Base-by-base conservation (phyloP, 2,797 vertebrate species). In the Etheostoma nigrum region DNA sequence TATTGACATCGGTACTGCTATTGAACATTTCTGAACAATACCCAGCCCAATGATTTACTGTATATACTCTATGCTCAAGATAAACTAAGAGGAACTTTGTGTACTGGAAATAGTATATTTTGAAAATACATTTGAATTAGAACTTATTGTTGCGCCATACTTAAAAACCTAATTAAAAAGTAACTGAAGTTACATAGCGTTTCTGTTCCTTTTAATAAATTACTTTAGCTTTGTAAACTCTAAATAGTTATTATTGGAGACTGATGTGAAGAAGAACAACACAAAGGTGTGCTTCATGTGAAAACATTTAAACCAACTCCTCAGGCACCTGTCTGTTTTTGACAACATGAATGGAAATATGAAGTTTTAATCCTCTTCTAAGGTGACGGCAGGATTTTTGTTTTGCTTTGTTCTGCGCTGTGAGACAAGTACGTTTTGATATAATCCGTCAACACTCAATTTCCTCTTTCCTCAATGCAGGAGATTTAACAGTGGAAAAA, bases 301-400 rank as follows among this genome's bases (percentile, higher is more conserved):
- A 73, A 60, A 71, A 54, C 33, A 63, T 73, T 30, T n/a, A 65
- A 79, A 47, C 40, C 40, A 47, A 40, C 61, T 67, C 78, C 66
- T 42, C 48, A 36, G 78, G 62, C 59, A 21, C 19, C 61, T 53
- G 4, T 63, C 54, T 73, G 25, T 61, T 64, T 51, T 57, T 58
- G 58, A 67, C 54, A 71, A 47, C 57, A 30, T 33, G 10, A 21
- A 77, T 69, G 16, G 36, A 71, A 69, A 57, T 33, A 7, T 45
- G 2, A 74, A 63, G 55, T 70, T 79, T 82, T 66, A 73, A 78
- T 84, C 67, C 79, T 51, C 69, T 80, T 76, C 63, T 15, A 27
- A 33, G 69, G 23, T 70, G 30, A 81, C 1, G 1, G 74, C 3
- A 12, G 15, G 8, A 40, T 55, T 80, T 64, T 58, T 47, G 45